Evolutionary conservation across 2,113 vertebrate genomes (phyloP), one percentile per base, ranked within the genome.

Genomic region (Cynoglossus semilaevis): DNA sequence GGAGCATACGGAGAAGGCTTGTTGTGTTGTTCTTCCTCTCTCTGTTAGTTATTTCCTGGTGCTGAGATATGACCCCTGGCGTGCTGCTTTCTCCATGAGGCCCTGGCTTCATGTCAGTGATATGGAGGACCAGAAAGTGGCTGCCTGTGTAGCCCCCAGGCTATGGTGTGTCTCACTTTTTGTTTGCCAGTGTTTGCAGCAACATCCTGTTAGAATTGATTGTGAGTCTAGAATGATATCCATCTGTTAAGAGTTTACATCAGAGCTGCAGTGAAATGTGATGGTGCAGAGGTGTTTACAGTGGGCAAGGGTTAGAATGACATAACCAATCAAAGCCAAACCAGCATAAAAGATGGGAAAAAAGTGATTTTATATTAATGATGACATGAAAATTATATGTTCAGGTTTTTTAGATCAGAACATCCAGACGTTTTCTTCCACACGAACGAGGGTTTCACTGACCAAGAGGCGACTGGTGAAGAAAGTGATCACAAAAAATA

Each of bases 1-100:
- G 72, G 10, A 0, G 70, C 38, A 58, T 34, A 17, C 50, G 8
- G 58, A 51, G 66, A 74, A 68, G 15, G 66, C 19, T 47, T 52
- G 66, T 69, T 58, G 49, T 78, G 79, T 79, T 87, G 57, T 77
- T 81, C 57, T 82, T 77, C 72, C 68, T 58, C 63, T 74, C 51
- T 67, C 54, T 64, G 66, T 61, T 76, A 42, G 76, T 82, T 73
- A 77, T 82, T 83, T 81, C 83, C 74, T 42, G 65, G 61, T 45
- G 50, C 62, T 77, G 60, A 66, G 75, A 68, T 70, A 65, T 64
- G 72, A 72, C 71, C 76, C 75, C 43, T 61, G 79, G 81, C 67
- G 45, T 54, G 76, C 55, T 46, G 19, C 76, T 61, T 68, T 74
- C 55, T 77, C 72, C 51, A 0, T 14, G 35, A 53, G 65, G 58